Evolutionary conservation across 2,888 invertebrate species (phyloP).

Genomic region (Philopedon plagiatum): DNA sequence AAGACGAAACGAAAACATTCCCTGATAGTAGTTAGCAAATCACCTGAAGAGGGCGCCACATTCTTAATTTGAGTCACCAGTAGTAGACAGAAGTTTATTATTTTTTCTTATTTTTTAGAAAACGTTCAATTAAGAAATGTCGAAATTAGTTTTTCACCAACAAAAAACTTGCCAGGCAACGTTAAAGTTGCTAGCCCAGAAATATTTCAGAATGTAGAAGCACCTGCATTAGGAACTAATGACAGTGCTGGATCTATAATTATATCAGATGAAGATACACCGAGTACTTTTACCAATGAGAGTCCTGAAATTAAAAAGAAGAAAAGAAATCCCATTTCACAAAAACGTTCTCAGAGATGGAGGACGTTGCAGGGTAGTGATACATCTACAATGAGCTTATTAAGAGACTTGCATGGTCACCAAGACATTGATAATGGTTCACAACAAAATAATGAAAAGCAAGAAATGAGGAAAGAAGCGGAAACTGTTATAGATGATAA

Average conservation of each 20-base stretch:
- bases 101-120: neutral
- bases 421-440: neutral
- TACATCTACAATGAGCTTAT: neutral
- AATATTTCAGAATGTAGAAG: conserved; percentile 13
- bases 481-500: neutral
- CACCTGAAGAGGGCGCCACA: too few species aligned
- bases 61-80: too few species aligned
- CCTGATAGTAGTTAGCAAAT: too few species aligned
- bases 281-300: conserved; percentile 12
- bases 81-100: too few species aligned
- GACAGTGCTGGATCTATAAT: conserved; percentile 27
- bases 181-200: conserved; percentile 13
- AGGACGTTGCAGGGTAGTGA: neutral
- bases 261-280: conserved; percentile 40
- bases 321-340: neutral
- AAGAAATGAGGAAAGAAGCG: too few species aligned
- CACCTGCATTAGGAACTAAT: neutral
- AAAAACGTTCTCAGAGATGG: conserved; percentile 2
- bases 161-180: neutral
- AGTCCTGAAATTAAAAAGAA: conserved; percentile 45
- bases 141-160: neutral
- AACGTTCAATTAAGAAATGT: neutral
- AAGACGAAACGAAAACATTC: too few species aligned
- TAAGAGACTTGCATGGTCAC: neutral
- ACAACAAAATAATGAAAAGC: neutral